Conservation (phyloP, 2,113 vertebrate genomes). For the Ciconia stormi region DNA sequence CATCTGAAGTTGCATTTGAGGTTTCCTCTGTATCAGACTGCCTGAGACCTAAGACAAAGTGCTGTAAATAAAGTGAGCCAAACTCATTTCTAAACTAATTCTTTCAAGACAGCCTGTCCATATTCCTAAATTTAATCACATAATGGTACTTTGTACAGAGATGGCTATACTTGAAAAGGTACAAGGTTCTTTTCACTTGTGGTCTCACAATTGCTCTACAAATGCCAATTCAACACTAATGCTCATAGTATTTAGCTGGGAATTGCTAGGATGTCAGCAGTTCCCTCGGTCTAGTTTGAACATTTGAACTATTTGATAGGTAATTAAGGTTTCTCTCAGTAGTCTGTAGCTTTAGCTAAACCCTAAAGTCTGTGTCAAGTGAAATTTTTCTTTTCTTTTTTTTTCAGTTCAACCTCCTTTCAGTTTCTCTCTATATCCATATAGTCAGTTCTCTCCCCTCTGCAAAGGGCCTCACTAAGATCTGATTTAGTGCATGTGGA, state of each 20-base stretch:
- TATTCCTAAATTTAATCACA: constrained; percentile 18
- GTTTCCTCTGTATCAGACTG: neutral
- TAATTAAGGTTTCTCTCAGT: neutral
- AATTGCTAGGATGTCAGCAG: neutral
- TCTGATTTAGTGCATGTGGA: neutral
- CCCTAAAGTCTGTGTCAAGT: neutral
- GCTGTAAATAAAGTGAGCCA: neutral
- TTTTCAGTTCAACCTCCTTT: neutral
- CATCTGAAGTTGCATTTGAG: neutral
- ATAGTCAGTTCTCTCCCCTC: neutral
- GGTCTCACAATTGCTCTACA: neutral
- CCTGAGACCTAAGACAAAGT: neutral
- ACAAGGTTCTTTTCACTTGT: neutral
- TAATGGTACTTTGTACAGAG: neutral
- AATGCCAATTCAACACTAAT: neutral
- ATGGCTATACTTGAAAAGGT: neutral
- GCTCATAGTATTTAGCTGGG: neutral
- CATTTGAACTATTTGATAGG: neutral
- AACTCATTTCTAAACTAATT: neutral
- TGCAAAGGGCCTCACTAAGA: neutral
- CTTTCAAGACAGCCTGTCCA: neutral
- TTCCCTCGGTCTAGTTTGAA: neutral
- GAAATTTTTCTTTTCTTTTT: neutral
- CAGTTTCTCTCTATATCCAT: neutral
- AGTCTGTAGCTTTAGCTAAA: neutral